Percentiles rank a stretch among this genome's conserved stretches.
Evolutionary conservation across 1,140 invertebrate genomes (phyloP).

Genomic region (Drosophila leontia): DNA sequence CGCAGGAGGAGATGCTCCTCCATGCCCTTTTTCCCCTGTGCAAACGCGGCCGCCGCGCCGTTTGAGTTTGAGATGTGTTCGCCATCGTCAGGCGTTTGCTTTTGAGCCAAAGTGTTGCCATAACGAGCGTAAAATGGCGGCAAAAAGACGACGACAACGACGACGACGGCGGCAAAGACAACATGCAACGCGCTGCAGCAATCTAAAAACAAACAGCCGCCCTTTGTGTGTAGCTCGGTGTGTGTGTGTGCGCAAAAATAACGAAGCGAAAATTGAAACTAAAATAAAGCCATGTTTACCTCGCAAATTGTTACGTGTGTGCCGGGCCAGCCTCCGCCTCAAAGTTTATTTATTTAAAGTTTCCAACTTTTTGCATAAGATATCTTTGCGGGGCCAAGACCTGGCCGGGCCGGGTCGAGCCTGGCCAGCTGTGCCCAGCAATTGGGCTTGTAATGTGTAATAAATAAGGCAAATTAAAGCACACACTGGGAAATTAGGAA

Average conservation of each 20-base stretch:
- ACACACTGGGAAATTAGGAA: conserved; percentile 10
- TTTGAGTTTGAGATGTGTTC: conserved; percentile 69
- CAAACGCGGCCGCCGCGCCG: conserved; percentile 57
- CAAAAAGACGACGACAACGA: conserved; percentile 67
- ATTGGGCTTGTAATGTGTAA: conserved; percentile 63
- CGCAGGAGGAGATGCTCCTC: conserved; percentile 54
- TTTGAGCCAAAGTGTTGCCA: conserved; percentile 82
- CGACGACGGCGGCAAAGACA: conserved; percentile 58
- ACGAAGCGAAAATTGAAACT: conserved; percentile 83
- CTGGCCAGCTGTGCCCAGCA: conserved; percentile 21
- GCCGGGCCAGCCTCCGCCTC: conserved; percentile 39
- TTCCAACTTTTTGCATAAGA: conserved; percentile 73
- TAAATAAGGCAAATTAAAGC: conserved; percentile 72
- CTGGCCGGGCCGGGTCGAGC: not conserved
- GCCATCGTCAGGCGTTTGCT: conserved; percentile 69
- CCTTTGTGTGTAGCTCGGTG: conserved; percentile 29
- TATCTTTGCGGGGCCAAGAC: conserved; percentile 48
- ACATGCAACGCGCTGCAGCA: conserved; percentile 57
- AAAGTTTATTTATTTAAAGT: conserved; percentile 83
- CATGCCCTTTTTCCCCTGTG: conserved; percentile 31
- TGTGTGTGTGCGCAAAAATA: conserved; percentile 65
- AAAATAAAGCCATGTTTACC: conserved; percentile 83
- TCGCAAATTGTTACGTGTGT: conserved; percentile 75
- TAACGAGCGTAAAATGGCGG: conserved; percentile 83
- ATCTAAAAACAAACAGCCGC: conserved; percentile 75